Base-by-base conservation (phyloP, 2,113 vertebrate species). In the Empidonax alnorum region DNA sequence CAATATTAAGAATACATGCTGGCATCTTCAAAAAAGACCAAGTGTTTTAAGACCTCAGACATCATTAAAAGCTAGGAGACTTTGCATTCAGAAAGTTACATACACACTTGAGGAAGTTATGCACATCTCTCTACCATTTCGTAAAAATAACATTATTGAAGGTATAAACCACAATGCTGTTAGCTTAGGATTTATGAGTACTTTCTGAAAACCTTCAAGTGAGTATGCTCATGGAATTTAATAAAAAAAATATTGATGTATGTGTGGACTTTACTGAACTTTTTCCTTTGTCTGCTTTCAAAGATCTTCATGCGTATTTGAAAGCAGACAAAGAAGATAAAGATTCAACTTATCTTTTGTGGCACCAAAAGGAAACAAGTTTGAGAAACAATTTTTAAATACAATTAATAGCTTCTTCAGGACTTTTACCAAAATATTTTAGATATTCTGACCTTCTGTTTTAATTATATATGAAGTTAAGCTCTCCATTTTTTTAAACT, bases 401-500 rank as follows among this genome's bases (percentile, higher is more conserved):
- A 41, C 1, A 5, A 33, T n/a, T 14, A 67, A 12, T 39, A 53
- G 11, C 2, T 41, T 90, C 20, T 53, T 52, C 3, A 74, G 41
- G 15, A 56, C 23, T 24, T 83, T 74, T 85, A 4, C 12, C 4
- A 33, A 15, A 10, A 37, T 58, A 31, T 24, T 65, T 68, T 35
- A 79, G 44, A 47, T 39, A 7, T 62, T 87, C 19, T 46, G 18
- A 12, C 8, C 2, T 8, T 67, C 12, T 53, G 6, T 18, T 88
- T 66, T 53, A 65, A 58, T 47, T 39, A 39, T 58, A 61, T 61
- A 11, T 52, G 24, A 79, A 56, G n/a, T 81, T 3, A 61, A 78
- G 49, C 5, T 31, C 12, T 20, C 4, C 0, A 2, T 27, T 52
- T 33, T 39, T 78, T 66, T 2, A 1, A 62, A 31, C 7, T 76